Conservation (phyloP, 2,888 invertebrate genomes). For the Zygaena filipendulae region DNA sequence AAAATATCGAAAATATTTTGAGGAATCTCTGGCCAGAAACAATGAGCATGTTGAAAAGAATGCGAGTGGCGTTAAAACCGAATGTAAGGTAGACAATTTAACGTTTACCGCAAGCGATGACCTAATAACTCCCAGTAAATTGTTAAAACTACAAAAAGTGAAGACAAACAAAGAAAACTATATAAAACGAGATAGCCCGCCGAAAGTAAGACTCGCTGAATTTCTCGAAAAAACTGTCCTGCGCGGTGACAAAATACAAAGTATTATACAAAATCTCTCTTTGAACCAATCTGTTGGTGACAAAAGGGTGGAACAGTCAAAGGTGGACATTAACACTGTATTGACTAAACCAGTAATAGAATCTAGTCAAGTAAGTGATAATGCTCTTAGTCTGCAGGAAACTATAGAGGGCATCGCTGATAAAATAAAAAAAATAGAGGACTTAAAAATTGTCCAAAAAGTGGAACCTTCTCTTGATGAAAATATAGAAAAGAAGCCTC, state of each 20-base stretch:
- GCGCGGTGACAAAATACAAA: constrained; percentile 53
- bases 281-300: constrained; percentile 34
- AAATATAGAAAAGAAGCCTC: constrained; percentile 26
- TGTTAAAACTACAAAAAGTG: constrained; percentile 28
- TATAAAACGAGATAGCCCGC: constrained; percentile 46
- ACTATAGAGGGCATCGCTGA: constrained; percentile 36
- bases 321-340: constrained; percentile 18
- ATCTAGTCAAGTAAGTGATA: constrained; percentile 26
- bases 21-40: neutral
- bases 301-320: constrained; percentile 17
- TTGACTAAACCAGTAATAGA: constrained; percentile 21
- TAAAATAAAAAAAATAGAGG: constrained; percentile 28
- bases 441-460: constrained; percentile 7
- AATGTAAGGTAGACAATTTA: constrained; percentile 1
- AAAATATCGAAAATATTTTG: too few relatives aligned
- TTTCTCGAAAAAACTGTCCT: constrained; percentile 58
- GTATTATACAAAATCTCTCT: constrained; percentile 54
- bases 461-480: constrained; percentile 12
- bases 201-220: constrained; percentile 51
- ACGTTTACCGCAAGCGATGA: constrained; percentile 11
- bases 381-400: constrained; percentile 27
- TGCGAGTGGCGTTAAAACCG: constrained; percentile 2
- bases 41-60: constrained; percentile 5
- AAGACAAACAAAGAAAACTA: constrained; percentile 22
- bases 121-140: constrained; percentile 24